A percentile compares a stretch with the other conserved stretches of the same genome.
phyloP scores from a whole-genome alignment of 1,140 invertebrate species.

The Scylla paramamosain region DNA sequence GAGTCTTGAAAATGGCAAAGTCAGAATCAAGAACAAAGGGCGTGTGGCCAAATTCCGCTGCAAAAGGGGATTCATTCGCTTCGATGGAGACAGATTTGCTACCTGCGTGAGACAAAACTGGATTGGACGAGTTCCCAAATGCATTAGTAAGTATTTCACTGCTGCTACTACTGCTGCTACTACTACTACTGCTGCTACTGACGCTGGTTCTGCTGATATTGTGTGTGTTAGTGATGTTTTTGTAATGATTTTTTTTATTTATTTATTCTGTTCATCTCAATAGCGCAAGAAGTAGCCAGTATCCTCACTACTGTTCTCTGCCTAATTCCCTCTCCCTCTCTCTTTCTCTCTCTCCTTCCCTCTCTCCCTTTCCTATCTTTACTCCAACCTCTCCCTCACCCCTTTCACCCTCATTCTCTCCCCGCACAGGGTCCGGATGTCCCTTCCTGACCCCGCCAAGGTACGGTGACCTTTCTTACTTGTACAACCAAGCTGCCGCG shows the following conservation, averaged over 20 bases:
- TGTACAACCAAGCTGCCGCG: neutral
- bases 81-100: slow-evolving; percentile 84
- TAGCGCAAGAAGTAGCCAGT: too few species aligned
- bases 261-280: too few species aligned
- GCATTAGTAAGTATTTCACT: slow-evolving; percentile 83
- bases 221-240: too few species aligned
- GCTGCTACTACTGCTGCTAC: too few species aligned
- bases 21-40: slow-evolving; percentile 79
- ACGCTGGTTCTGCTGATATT: too few species aligned
- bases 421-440: neutral
- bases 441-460: neutral
- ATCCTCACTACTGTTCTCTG: neutral
- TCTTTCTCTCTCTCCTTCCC: neutral
- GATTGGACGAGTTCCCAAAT: slow-evolving; percentile 84
- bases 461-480: neutral
- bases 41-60: slow-evolving; percentile 84
- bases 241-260: too few species aligned
- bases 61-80: slow-evolving; percentile 82
- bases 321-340: neutral
- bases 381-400: neutral
- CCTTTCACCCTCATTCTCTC: too few species aligned
- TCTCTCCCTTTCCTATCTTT: neutral
- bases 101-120: slow-evolving; percentile 84
- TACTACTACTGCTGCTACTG: too few species aligned
- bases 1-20: slow-evolving; percentile 79